Conservation (phyloP, 2,113 vertebrate genomes). For the Bos indicus region DNA sequence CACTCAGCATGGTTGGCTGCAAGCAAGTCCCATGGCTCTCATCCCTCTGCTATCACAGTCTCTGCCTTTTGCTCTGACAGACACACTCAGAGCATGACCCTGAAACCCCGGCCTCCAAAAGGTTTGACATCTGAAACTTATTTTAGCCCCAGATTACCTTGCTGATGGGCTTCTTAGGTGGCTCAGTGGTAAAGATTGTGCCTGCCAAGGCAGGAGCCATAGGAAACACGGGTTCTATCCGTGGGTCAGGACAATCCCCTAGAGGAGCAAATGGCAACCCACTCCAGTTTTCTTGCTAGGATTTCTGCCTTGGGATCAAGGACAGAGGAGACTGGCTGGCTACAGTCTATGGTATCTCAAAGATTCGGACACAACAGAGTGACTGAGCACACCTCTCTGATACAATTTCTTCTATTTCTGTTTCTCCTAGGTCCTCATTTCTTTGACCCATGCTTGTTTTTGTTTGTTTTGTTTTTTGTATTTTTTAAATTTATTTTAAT, state of each 20-base stretch:
- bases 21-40: neutral
- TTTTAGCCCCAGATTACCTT: neutral
- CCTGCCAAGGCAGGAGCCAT: neutral
- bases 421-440: rapidly evolving
- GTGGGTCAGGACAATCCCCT: neutral
- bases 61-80: neutral
- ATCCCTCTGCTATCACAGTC: neutral
- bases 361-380: neutral
- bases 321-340: neutral
- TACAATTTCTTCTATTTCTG: neutral
- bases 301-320: neutral
- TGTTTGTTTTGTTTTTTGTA: neutral
- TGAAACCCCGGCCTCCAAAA: neutral
- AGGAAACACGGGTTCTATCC: neutral
- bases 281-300: neutral
- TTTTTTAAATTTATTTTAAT: neutral
- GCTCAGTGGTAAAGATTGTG: neutral
- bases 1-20: neutral
- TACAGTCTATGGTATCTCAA: neutral
- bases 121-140: neutral
- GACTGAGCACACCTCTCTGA: neutral
- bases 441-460: rapidly evolving
- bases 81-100: neutral
- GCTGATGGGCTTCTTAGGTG: neutral
- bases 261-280: neutral